phyloP scores from a whole-genome alignment of 2,888 invertebrate species.

The Hololepta plana region DNA sequence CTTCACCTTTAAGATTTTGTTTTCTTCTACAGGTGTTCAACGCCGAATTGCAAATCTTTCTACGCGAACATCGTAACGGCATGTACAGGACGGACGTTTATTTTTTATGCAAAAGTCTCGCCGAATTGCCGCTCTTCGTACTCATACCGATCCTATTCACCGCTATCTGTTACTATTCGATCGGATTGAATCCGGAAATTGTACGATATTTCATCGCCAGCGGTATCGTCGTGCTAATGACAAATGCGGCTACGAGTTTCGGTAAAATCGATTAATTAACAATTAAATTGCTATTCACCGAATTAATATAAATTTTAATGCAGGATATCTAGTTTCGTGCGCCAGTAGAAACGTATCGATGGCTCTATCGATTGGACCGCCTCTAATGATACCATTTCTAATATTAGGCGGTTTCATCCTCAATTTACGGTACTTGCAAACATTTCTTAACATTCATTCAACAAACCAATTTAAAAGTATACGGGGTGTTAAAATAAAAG shows the following conservation, averaged over 20 bases:
- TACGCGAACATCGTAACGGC: constrained; percentile 74
- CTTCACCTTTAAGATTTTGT: too few relatives aligned
- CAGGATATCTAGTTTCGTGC: constrained; percentile 86
- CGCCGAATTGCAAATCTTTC: constrained; percentile 73
- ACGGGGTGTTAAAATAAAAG: too few relatives aligned
- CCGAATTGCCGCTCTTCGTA: constrained; percentile 75
- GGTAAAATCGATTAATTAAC: constrained; percentile 34
- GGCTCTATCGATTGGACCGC: constrained; percentile 81
- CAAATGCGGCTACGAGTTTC: constrained; percentile 78
- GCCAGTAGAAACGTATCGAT: constrained; percentile 66
- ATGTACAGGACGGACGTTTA: constrained; percentile 85
- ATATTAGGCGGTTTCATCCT: constrained; percentile 93
- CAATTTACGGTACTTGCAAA: constrained; percentile 51
- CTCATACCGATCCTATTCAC: constrained; percentile 70
- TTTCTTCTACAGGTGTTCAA: constrained; percentile 94
- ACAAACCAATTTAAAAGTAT: not conserved
- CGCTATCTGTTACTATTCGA: constrained; percentile 71
- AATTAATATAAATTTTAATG: too few relatives aligned
- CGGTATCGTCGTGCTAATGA: constrained; percentile 60
- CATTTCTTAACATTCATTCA: not conserved
- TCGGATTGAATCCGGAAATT: constrained; percentile 58
- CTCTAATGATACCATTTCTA: constrained; percentile 82
- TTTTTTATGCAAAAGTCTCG: constrained; percentile 77
- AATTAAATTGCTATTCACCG: constrained; percentile 1
- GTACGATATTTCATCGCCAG: constrained; percentile 55